Conservation (phyloP, 2,888 invertebrate genomes). For the Reticulitermes lucifugus region DNA sequence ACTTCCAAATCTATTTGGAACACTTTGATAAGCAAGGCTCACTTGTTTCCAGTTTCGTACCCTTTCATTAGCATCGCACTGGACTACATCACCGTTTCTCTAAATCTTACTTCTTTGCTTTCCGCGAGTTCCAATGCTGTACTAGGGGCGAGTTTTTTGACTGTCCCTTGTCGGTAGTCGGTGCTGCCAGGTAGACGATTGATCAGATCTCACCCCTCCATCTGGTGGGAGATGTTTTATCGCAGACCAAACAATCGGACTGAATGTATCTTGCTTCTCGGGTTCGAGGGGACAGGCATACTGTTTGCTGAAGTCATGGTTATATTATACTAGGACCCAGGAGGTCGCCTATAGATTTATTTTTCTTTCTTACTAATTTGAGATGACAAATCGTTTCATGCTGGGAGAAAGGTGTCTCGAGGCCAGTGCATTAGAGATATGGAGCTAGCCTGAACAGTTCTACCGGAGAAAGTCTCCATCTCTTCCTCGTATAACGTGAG, state of each 20-base stretch:
- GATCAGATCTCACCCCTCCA: not conserved
- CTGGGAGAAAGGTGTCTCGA: constrained; percentile 2
- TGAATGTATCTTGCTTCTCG: not conserved
- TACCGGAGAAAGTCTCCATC: not conserved
- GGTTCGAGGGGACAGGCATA: not conserved
- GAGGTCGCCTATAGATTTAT: constrained; percentile 41
- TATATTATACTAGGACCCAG: constrained; percentile 22
- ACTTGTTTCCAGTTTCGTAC: too few species aligned
- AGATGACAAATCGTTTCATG: constrained; percentile 45
- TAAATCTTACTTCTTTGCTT: too few species aligned
- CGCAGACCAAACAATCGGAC: constrained; percentile 20
- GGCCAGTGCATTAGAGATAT: not conserved
- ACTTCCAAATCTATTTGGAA: too few species aligned
- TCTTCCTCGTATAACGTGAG: too few species aligned
- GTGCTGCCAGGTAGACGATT: not conserved
- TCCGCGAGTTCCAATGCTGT: too few species aligned
- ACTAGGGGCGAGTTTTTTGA: too few species aligned
- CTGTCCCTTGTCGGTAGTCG: too few species aligned
- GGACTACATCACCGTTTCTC: too few species aligned
- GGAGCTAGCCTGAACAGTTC: not conserved
- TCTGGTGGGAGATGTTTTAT: constrained; percentile 29
- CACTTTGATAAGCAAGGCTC: too few species aligned
- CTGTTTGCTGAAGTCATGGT: constrained; percentile 19
- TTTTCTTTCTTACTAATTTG: constrained; percentile 41
- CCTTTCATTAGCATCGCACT: too few species aligned